Conservation (phyloP, 1,140 invertebrate species). For the Epicauta chinensis region DNA sequence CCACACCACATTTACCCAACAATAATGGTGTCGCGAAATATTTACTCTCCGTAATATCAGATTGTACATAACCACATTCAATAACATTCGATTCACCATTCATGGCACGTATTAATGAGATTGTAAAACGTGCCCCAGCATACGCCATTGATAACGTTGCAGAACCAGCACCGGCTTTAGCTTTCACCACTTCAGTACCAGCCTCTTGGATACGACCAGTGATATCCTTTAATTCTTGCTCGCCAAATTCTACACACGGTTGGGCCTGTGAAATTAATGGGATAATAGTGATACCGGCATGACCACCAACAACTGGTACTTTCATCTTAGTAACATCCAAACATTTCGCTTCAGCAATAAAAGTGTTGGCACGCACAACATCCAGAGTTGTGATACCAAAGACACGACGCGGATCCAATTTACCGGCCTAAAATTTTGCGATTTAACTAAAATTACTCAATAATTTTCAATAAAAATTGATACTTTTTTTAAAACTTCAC, state of each 20-base stretch:
- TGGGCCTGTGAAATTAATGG: constrained; percentile 89
- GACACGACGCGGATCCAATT: constrained; percentile 84
- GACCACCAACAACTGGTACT: constrained; percentile 96
- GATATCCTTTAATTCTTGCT: constrained; percentile 60
- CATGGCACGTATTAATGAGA: constrained; percentile 56
- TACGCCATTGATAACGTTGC: constrained; percentile 99
- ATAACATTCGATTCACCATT: constrained; percentile 80
- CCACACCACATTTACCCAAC: constrained; percentile 87
- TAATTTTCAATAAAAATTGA: background rate
- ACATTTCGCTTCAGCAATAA: constrained; percentile 79
- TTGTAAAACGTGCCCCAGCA: constrained; percentile 88
- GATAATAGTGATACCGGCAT: constrained; percentile 97
- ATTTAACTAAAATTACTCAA: constrained; percentile 13
- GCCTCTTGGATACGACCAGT: constrained; percentile 92
- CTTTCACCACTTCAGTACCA: constrained; percentile 97
- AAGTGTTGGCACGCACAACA: constrained; percentile 90
- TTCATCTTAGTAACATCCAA: constrained; percentile 76
- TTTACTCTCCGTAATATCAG: constrained; percentile 70
- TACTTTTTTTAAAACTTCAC: constrained; percentile 84
- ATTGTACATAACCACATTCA: constrained; percentile 92
- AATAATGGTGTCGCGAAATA: constrained; percentile 95
- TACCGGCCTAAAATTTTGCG: constrained; percentile 54
- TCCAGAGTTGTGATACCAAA: constrained; percentile 98
- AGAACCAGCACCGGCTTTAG: constrained; percentile 96
- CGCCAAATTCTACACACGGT: constrained; percentile 68